These are phyloP conservation scores for Palythoa grandis DNA, from an alignment of 92 coral and sea anemone species.

Conservation along the genomic window DNA sequence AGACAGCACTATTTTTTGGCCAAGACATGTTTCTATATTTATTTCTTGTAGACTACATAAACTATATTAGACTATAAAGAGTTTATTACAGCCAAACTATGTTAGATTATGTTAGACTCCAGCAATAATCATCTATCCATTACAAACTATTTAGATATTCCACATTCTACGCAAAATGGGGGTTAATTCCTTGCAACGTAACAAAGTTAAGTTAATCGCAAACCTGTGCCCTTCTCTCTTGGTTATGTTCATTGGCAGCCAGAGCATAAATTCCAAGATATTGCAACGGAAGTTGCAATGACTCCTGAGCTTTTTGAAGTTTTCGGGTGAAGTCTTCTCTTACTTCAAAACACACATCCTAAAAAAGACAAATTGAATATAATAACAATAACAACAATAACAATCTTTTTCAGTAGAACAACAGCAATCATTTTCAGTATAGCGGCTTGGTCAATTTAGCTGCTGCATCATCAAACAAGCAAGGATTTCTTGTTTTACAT, in stretches of 20 bases:
- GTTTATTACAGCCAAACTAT: too few species aligned
- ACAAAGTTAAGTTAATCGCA: not conserved
- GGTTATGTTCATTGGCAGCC: conserved; percentile 84
- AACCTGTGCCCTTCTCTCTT: conserved; percentile 87
- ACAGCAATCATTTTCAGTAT: too few species aligned
- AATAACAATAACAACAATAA: not conserved
- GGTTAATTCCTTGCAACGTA: too few species aligned
- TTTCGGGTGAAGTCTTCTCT: conserved; percentile 79
- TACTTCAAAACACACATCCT: conserved; percentile 94
- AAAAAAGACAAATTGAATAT: not conserved
- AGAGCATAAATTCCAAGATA: conserved; percentile 88
- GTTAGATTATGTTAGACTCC: too few species aligned
- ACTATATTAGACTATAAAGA: too few species aligned
- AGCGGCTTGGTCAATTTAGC: not conserved
- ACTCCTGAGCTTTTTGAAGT: conserved; percentile 89
- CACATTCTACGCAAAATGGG: too few species aligned
- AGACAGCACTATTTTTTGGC: too few species aligned
- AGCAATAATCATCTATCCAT: too few species aligned
- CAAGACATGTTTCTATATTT: too few species aligned
- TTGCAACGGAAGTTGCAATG: conserved; percentile 85
- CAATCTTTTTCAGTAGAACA: too few species aligned
- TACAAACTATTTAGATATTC: too few species aligned
- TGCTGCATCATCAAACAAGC: not conserved
- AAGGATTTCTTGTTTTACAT: not conserved
- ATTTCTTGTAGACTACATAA: too few species aligned